Evolutionary conservation across 2,888 invertebrate species (phyloP), one percentile per base, ranked within the genome.

Genomic region (Stenoptilia bipunctidactyla): DNA sequence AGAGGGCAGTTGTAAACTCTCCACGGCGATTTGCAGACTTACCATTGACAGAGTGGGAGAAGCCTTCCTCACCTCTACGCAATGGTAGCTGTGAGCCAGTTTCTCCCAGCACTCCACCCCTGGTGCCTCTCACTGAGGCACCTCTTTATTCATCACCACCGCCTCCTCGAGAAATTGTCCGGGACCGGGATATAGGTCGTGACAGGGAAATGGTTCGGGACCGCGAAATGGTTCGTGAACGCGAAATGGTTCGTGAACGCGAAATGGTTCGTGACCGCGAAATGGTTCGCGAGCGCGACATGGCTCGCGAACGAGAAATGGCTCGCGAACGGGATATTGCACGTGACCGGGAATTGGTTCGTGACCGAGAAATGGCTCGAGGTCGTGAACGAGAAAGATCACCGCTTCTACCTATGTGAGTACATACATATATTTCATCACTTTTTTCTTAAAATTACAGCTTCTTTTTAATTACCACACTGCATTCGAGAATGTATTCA

Each of bases 51-150:
- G 85, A 85, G 49, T 84, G 85, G 83, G 85, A 85, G 61, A 83
- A 84, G 67, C 73, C 72, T 0, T 85, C 85, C 0, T 86, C 87
- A 14, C 87, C 87, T 0, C 64, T 85, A 2, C 63, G 85, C 45
- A 87, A 88, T 52, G 86, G 85, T 14, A 87, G 87, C 0, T 80
- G 80, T 34, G 87, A 88, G 2, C 87, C 88, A 0, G 83, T 87
- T 35, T 88, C 88, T 2, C 87, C 88, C 0, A 76, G 83, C 1
- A 88, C 87, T 1, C 88, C 87, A 0, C 87, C 85, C 13, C 61
- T 80, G 27, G 20, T 20, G 4, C 20, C 20, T 5, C 20, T 58
- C 61, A 47, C 55, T 40, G 42, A 67, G 45, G 49, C 59, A 49
- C 66, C 82, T 42, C 58, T n/a, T n/a, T 39, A 41, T 27, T 75